Conservation (phyloP, 2,113 vertebrate species). For the Glaucomys volans region DNA sequence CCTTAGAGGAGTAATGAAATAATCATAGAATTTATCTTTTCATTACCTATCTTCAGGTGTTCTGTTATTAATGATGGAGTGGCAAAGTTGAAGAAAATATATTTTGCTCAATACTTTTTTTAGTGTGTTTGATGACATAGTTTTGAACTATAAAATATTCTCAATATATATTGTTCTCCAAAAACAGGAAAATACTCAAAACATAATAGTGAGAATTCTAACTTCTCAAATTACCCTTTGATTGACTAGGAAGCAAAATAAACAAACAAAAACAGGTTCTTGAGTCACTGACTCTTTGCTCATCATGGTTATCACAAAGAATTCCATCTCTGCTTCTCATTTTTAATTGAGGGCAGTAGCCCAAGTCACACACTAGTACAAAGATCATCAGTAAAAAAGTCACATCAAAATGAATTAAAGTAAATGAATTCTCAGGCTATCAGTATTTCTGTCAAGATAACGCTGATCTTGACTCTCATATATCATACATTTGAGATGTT, state of each 20-base stretch:
- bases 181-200: not conserved
- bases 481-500: not conserved
- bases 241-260: slow-evolving; percentile 45
- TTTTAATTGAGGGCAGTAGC: slow-evolving; percentile 60
- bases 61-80: slow-evolving; percentile 82
- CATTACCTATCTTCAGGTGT: slow-evolving; percentile 57
- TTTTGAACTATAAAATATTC: slow-evolving; percentile 35
- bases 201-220: slow-evolving; percentile 37
- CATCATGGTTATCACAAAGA: slow-evolving; percentile 13
- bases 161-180: not conserved
- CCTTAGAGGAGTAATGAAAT: slow-evolving; percentile 77
- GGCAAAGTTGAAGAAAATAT: slow-evolving; percentile 63
- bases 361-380: slow-evolving; percentile 46
- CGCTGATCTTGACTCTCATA: not conserved
- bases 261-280: not conserved
- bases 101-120: slow-evolving; percentile 1
- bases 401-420: slow-evolving; percentile 67
- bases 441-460: slow-evolving; percentile 36
- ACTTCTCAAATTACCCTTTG: slow-evolving; percentile 26
- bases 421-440: slow-evolving; percentile 41
- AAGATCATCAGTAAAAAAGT: slow-evolving; percentile 58
- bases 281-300: slow-evolving; percentile 41
- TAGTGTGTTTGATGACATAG: slow-evolving; percentile 28
- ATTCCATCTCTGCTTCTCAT: slow-evolving; percentile 52
- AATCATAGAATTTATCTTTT: slow-evolving; percentile 73